These are phyloP conservation scores for Acrobasis suavella DNA, from an alignment of 2,888 invertebrate genomes.

Conservation along the genomic window DNA sequence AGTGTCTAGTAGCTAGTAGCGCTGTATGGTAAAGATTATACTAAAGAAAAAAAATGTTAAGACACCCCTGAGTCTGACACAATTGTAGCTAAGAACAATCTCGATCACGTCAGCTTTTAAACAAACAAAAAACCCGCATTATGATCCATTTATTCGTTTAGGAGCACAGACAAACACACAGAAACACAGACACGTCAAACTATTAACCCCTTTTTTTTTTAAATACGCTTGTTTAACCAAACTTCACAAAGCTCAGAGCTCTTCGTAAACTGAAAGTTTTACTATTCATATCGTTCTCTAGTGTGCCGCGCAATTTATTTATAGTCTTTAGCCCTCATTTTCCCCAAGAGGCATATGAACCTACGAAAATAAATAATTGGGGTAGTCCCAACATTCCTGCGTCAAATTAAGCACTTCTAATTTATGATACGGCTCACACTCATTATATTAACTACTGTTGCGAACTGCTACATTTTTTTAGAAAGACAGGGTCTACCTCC, in stretches of 20 bases:
- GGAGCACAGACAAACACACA: too few relatives aligned
- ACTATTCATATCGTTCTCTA: background rate
- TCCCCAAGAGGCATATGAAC: background rate
- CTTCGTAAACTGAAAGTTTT: background rate
- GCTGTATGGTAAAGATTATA: too few relatives aligned
- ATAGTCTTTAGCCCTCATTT: background rate
- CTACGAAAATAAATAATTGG: slow-evolving; percentile 11
- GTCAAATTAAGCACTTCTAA: slow-evolving; percentile 15
- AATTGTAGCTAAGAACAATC: too few relatives aligned
- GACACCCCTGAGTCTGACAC: too few relatives aligned
- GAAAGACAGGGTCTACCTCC: background rate
- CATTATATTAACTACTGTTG: slow-evolving; percentile 1
- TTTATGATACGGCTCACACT: slow-evolving; percentile 5
- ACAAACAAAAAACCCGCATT: too few relatives aligned
- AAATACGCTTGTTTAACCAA: too few relatives aligned
- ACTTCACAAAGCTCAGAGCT: background rate
- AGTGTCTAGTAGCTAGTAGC: too few relatives aligned
- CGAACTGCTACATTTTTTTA: background rate
- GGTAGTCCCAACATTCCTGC: slow-evolving; percentile 12
- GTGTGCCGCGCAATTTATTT: slow-evolving; percentile 1
- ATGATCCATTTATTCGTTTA: too few relatives aligned
- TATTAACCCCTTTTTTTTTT: too few relatives aligned
- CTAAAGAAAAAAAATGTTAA: too few relatives aligned
- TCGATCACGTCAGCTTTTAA: too few relatives aligned
- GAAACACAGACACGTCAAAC: too few relatives aligned